Evolutionary conservation across 92 coral and sea anemone species (phyloP).

Genomic region (Porites lobata): DNA sequence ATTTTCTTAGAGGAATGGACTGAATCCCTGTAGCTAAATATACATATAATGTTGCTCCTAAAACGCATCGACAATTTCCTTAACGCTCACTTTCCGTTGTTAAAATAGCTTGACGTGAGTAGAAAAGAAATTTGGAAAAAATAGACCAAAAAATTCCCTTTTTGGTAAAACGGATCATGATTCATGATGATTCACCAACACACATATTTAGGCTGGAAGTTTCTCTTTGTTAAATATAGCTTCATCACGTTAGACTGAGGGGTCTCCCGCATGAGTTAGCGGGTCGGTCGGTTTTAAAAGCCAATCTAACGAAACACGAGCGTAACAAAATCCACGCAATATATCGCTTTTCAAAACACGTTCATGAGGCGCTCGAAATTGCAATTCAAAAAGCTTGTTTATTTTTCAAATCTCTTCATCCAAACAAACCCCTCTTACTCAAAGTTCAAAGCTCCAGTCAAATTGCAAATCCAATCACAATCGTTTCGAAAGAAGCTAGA

Average conservation of each 20-base stretch:
- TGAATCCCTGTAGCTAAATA: background rate
- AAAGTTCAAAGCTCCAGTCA: slow-evolving; percentile 24
- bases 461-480: slow-evolving; percentile 21
- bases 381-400: slow-evolving; percentile 34
- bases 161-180: background rate
- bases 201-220: slow-evolving; percentile 18
- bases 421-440: slow-evolving; percentile 37
- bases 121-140: background rate
- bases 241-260: background rate
- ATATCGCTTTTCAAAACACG: slow-evolving; percentile 30
- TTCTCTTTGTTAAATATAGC: slow-evolving; percentile 33
- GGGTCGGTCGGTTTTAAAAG: slow-evolving; percentile 21
- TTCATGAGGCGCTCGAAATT: slow-evolving; percentile 5
- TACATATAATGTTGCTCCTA: background rate
- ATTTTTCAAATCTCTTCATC: slow-evolving; percentile 27
- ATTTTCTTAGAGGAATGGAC: background rate
- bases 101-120: background rate
- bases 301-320: slow-evolving; percentile 42
- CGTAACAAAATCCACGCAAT: slow-evolving; percentile 26
- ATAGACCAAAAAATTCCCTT: background rate
- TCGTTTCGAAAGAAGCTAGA: slow-evolving; percentile 9
- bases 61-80: slow-evolving; percentile 12
- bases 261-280: slow-evolving; percentile 19
- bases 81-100: background rate
- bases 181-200: background rate